Evolutionary conservation across 2,888 invertebrate species (phyloP), one percentile per base, ranked within the genome.

Genomic region (Lithophane ornitopus): DNA sequence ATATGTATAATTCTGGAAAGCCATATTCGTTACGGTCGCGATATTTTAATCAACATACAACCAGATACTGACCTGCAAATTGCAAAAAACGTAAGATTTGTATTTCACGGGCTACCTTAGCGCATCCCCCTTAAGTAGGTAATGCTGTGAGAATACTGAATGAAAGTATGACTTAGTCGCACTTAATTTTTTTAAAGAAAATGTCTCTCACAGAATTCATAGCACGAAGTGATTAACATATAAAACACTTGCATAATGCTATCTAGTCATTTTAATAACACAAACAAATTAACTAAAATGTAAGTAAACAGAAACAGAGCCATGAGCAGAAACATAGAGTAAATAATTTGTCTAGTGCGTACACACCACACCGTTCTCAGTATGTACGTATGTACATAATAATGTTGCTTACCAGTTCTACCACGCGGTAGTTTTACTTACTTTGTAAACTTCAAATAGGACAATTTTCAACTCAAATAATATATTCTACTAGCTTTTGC

Each of bases 391-490:
- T 65, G 54, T 77, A 69, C 22, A 28, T 46, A 34, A n/a, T 65
- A 54, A 54, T 41, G 63, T 80, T 56, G 14, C 59, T 54, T 54
- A 41, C 41, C 0, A 7, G 26, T 39, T 9, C 8, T 19, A 44
- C 14, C 65, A 19, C 54, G 66, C 41, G 70, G 63, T 72, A 83
- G 87, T 84, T 80, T 59, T 56, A 54, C 73, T 39, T 34, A 46
- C 65, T 66, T 54, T 65, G 69, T 76, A 72, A 80, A 82, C 78
- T 80, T 74, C 58, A 69, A 82, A 85, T 77, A 74, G 63, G 66
- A 74, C 73, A 77, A 80, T 78, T 80, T 79, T 61, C 70, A 81
- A 86, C 82, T 65, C 74, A 80, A 85, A 80, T 78, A 81, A 81
- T 71, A 81, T 49, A 49, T 16, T 49, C 6, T 19, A 49, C 49